A percentile compares a stretch with the other conserved stretches of the same genome.
phyloP scores from a whole-genome alignment of 2,888 invertebrate species.

The Netelia melanura region DNA sequence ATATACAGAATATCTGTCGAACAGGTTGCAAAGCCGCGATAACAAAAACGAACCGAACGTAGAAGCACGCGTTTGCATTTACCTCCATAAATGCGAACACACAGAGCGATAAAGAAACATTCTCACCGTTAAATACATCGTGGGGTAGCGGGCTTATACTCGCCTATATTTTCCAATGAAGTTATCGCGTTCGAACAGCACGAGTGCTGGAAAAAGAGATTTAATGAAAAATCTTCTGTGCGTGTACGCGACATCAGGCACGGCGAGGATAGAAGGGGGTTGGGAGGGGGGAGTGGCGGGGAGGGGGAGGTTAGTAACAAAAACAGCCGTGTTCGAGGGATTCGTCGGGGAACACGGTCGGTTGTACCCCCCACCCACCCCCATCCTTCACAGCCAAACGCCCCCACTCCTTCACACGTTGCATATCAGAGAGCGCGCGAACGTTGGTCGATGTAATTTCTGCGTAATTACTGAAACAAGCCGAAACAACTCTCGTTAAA shows the following conservation, averaged over 20 bases:
- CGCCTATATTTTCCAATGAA: conserved; percentile 6
- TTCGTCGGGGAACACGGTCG: conserved; percentile 13
- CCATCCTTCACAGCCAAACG: neutral
- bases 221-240: conserved; percentile 54
- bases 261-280: neutral
- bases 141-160: neutral
- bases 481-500: conserved; percentile 83
- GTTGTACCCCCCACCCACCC: neutral
- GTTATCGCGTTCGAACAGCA: conserved; percentile 42
- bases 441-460: conserved; percentile 79
- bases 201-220: conserved; percentile 23
- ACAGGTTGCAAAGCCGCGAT: neutral
- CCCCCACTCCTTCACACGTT: conserved; percentile 42
- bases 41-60: neutral
- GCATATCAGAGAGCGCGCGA: conserved; percentile 63
- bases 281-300: neutral
- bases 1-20: neutral
- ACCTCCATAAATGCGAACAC: neutral
- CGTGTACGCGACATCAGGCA: neutral
- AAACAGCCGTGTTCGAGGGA: conserved; percentile 47
- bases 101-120: neutral
- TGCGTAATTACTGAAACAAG: conserved; percentile 82
- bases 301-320: conserved; percentile 37
- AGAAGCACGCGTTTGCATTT: neutral
- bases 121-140: neutral